These are phyloP conservation scores for Bombus balteatus DNA, from an alignment of 1,140 invertebrate genomes.

Conservation along the genomic window DNA sequence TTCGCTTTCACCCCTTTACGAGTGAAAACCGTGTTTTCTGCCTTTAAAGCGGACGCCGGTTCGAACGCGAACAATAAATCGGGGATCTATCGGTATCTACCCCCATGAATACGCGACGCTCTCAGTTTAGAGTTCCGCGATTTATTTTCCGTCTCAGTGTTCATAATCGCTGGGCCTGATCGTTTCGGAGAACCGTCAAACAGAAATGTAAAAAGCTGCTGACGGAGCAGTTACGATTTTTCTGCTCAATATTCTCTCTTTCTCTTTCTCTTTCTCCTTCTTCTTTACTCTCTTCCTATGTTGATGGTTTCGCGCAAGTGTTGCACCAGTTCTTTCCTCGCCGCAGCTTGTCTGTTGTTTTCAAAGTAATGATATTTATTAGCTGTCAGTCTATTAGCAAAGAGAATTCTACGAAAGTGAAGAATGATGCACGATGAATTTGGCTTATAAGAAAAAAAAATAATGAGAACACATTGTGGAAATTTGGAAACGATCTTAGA, in stretches of 20 bases:
- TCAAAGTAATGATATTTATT: not conserved
- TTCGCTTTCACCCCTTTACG: conserved; percentile 42
- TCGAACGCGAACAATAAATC: conserved; percentile 31
- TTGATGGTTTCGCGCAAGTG: not conserved
- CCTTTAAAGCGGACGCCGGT: conserved; percentile 19
- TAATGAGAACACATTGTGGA: too few species aligned
- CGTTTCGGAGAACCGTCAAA: conserved; percentile 5
- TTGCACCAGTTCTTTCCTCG: not conserved
- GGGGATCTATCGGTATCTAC: conserved; percentile 27
- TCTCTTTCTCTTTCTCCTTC: not conserved
- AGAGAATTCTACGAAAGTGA: not conserved
- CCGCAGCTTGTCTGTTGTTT: not conserved
- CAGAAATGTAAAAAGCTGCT: conserved; percentile 9
- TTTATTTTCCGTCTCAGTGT: conserved; percentile 6
- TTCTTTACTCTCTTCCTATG: too few species aligned
- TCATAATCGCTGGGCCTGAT: conserved; percentile 8
- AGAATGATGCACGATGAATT: not conserved
- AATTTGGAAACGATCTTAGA: not conserved
- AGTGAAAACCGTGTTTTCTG: conserved; percentile 42
- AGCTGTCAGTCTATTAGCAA: not conserved
- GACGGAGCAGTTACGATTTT: not conserved
- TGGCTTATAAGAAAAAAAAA: too few species aligned
- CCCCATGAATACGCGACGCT: not conserved
- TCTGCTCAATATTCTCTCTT: not conserved
- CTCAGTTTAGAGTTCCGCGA: not conserved